Conservation (phyloP, 2,888 invertebrate genomes). For the Heteromurus nitidus region DNA sequence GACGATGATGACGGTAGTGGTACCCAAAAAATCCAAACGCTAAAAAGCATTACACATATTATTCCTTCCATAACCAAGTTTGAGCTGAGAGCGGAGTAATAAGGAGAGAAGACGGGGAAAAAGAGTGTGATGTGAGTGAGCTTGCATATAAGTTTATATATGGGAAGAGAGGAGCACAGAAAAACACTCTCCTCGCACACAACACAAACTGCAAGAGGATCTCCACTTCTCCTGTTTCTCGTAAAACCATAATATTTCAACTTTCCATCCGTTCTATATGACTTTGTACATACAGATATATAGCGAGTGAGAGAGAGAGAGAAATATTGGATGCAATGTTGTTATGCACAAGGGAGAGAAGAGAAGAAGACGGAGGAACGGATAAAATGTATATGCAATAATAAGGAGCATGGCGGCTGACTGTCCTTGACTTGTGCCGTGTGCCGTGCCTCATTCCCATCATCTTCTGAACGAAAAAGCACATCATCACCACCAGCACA, state of each 20-base stretch:
- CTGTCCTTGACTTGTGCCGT: conserved; percentile 71
- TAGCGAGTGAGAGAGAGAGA: too few species aligned
- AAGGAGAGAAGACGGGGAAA: neutral
- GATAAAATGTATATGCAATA: conserved; percentile 47
- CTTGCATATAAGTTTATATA: neutral
- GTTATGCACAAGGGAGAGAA: neutral
- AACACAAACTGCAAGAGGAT: conserved; percentile 16
- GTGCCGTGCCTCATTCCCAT: conserved; percentile 66
- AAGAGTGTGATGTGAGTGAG: neutral
- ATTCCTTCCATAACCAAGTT: conserved; percentile 55
- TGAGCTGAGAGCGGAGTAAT: conserved; percentile 9
- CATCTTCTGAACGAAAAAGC: conserved; percentile 64
- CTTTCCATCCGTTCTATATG: conserved; percentile 31
- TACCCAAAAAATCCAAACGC: conserved; percentile 59
- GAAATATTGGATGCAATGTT: conserved; percentile 42
- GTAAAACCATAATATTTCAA: conserved; percentile 36
- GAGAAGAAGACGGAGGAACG: conserved; percentile 52
- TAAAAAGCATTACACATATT: conserved; percentile 40
- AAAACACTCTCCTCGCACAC: neutral
- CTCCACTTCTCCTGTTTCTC: conserved; percentile 50
- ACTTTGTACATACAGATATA: neutral
- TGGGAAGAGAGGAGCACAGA: neutral
- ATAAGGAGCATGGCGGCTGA: conserved; percentile 69
- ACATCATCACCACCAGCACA: conserved; percentile 58
- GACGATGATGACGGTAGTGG: conserved; percentile 46